A percentile compares a stretch with the other conserved stretches of the same genome.
Evolutionary conservation across 2,888 invertebrate genomes (phyloP).

Genomic region (Leptinotarsa haldemani): DNA sequence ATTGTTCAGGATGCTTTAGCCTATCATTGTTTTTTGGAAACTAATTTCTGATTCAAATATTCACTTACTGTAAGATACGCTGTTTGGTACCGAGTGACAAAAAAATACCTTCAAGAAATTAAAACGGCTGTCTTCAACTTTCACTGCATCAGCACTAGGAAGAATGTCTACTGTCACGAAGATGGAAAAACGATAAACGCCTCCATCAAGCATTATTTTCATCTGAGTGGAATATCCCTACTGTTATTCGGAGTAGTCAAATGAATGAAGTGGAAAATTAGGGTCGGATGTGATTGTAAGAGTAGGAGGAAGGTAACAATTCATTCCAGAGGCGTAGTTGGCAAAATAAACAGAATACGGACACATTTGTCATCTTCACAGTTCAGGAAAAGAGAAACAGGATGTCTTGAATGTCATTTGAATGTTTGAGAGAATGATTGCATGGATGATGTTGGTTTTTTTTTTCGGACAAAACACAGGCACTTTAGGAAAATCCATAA

Average conservation of each 20-base stretch:
- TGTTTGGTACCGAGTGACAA: conserved; percentile 11
- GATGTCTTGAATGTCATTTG: no score
- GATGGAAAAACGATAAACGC: background rate
- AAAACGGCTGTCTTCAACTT: background rate
- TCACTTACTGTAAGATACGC: conserved; percentile 5
- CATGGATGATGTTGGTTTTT: no score
- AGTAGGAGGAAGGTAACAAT: conserved; percentile 12
- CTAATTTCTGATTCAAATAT: background rate
- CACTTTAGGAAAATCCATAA: no score
- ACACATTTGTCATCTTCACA: no score
- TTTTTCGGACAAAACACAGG: no score
- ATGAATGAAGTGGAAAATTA: conserved; percentile 17
- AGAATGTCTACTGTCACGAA: background rate
- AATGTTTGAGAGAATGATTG: no score
- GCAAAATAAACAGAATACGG: no score
- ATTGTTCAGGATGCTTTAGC: background rate
- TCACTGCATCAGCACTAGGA: conserved; percentile 15
- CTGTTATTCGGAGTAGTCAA: background rate
- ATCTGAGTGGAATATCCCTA: conserved; percentile 5
- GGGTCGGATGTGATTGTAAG: conserved; percentile 2
- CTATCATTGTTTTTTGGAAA: background rate
- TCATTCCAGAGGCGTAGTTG: conserved; percentile 9
- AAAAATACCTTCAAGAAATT: conserved; percentile 9
- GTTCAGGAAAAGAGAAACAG: no score
- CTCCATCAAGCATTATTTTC: conserved; percentile 11